phyloP scores from a whole-genome alignment of 2,888 invertebrate species.

The Macaria liturata region DNA sequence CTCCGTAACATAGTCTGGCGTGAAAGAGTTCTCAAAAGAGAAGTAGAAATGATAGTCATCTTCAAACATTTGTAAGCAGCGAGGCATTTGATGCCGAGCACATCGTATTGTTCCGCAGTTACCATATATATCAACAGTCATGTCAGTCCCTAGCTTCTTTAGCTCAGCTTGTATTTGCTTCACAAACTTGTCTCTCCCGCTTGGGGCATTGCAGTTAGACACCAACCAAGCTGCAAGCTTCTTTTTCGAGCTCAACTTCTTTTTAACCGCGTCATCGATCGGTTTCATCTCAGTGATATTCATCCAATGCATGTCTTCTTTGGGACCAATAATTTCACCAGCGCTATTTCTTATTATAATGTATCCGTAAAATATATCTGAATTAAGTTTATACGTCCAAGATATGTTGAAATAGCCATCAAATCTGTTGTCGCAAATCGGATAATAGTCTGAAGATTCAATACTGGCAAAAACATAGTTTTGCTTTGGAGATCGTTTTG shows the following conservation, averaged over 20 bases:
- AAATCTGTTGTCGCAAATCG: conserved; percentile 40
- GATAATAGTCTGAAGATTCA: conserved; percentile 53
- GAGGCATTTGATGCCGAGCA: conserved; percentile 31
- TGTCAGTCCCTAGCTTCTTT: conserved; percentile 32
- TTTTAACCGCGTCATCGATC: conserved; percentile 41
- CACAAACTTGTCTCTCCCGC: conserved; percentile 43
- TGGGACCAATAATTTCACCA: conserved; percentile 47
- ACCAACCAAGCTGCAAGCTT: conserved; percentile 62
- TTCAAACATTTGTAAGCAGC: conserved; percentile 48
- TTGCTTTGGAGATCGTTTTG: conserved; percentile 39
- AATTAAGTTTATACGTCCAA: conserved; percentile 56
- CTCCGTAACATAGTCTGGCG: conserved; percentile 65
- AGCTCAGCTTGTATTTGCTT: conserved; percentile 41
- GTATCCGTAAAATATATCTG: conserved; percentile 52
- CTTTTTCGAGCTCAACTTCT: conserved; percentile 44
- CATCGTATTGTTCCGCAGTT: conserved; percentile 50
- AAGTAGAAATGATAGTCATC: conserved; percentile 62
- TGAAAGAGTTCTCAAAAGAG: conserved; percentile 61
- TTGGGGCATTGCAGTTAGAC: conserved; percentile 50
- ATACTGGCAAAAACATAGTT: conserved; percentile 49
- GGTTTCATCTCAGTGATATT: conserved; percentile 45
- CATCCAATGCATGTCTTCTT: conserved; percentile 48
- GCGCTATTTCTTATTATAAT: conserved; percentile 43
- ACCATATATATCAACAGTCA: conserved; percentile 55
- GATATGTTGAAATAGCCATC: conserved; percentile 58